Conservation (phyloP, 2,888 invertebrate genomes). For the Alviniconcha strummeri region DNA sequence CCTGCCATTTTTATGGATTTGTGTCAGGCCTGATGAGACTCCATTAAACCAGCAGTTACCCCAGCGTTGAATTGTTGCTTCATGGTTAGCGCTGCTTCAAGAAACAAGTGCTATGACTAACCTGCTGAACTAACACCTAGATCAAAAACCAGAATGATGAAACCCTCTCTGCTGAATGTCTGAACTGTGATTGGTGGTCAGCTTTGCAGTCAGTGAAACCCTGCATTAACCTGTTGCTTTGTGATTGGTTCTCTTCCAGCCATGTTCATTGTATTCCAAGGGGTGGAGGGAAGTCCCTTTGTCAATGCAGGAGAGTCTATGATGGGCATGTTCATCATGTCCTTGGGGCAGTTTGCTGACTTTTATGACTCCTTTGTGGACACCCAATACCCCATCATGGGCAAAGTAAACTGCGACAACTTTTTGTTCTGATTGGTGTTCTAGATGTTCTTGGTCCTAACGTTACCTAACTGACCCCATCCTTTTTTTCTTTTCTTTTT, state of each 20-base stretch:
- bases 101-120: too few relatives aligned
- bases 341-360: conserved; percentile 95
- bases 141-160: too few relatives aligned
- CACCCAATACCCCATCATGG: conserved; percentile 85
- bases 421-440: not conserved
- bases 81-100: too few relatives aligned
- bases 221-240: not conserved
- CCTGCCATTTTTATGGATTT: too few relatives aligned
- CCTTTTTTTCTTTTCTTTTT: not conserved
- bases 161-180: too few relatives aligned
- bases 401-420: conserved; percentile 80
- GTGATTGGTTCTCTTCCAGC: conserved; percentile 60
- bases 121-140: too few relatives aligned
- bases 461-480: not conserved
- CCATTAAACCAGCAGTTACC: too few relatives aligned
- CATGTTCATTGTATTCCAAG: conserved; percentile 73
- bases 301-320: conserved; percentile 90
- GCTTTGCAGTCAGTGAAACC: too few relatives aligned
- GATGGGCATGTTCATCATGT: conserved; percentile 99
- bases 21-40: too few relatives aligned
- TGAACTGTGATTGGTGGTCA: too few relatives aligned
- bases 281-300: conserved; percentile 69
- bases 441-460: not conserved
- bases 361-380: conserved; percentile 93
- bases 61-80: too few relatives aligned